Evolutionary conservation across 2,888 invertebrate genomes (phyloP), one percentile per base, ranked within the genome.

Genomic region (Synanthedon myopaeformis): DNA sequence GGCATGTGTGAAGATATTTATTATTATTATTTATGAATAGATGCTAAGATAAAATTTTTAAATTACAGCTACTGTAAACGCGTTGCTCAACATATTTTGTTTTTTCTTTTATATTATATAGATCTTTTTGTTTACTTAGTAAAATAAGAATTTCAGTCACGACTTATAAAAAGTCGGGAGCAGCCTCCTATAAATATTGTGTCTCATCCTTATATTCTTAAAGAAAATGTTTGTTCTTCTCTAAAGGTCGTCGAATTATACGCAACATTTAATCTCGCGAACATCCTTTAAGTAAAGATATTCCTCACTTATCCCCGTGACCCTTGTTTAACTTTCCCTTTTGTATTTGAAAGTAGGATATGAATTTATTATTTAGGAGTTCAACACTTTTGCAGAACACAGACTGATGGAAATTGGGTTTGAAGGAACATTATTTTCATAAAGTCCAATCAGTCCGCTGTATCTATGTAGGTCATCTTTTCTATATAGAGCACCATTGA

Each of bases 191-290:
- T 45, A 45, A 45, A 45, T 45, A 49, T 49, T 41, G 42, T 48
- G 42, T 51, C 45, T 51, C 54, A 17, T 45, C 54, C 51, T n/a
- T 54, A 45, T 35, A 10, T 45, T 45, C 54, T 52, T 50, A 45
- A 50, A 54, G 42, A 52, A 55, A 52, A 50, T 55, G 55, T 55
- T 64, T 58, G 60, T 64, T 63, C 64, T 63, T 61, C 64, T 65
- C 59, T 66, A 56, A 58, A 63, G 61, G 64, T 69, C 72, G 70
- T 75, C 67, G 73, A 69, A 70, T 74, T 72, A 66, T 66, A 70
- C 71, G 74, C 69, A 62, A 74, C 75, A 73, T 75, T 75, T 69
- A 75, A 73, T 69, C 67, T 66, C 56, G 57, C 58, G 61, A 67
- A 67, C 59, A 59, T 57, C 61, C 57, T 59, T 55, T 54, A 57